phyloP scores from a whole-genome alignment of 2,113 vertebrate species.

The Crotalus horridus region DNA sequence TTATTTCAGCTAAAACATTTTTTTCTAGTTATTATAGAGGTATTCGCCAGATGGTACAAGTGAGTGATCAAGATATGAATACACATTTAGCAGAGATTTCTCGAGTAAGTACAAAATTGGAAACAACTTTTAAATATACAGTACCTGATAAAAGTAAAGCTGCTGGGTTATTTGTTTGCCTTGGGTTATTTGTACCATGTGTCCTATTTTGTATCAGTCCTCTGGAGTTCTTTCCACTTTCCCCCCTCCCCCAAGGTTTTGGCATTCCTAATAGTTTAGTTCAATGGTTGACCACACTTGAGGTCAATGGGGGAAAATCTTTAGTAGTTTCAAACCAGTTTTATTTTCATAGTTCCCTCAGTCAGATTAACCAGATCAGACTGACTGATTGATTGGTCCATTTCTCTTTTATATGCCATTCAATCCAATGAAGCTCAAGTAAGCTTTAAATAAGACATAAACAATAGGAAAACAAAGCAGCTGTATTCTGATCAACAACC shows the following conservation, averaged over 20 bases:
- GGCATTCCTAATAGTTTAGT: constrained; percentile 17
- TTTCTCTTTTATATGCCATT: neutral
- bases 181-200: neutral
- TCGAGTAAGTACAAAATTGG: constrained; percentile 78
- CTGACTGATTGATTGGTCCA: neutral
- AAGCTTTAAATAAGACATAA: neutral
- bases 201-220: neutral
- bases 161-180: neutral
- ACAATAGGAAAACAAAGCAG: neutral
- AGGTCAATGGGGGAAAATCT: neutral
- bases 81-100: constrained; percentile 97
- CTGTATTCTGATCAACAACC: neutral
- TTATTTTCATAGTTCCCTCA: neutral
- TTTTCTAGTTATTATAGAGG: constrained; percentile 89
- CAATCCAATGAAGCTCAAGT: neutral
- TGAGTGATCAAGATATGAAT: constrained; percentile 99
- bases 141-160: neutral
- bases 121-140: constrained; percentile 16
- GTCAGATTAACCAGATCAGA: neutral
- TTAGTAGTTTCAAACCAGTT: neutral
- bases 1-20: neutral
- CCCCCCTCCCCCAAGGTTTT: neutral
- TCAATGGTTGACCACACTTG: neutral
- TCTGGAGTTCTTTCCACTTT: neutral
- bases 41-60: constrained; percentile 92